These are phyloP conservation scores for Sphaeridia pumilis DNA, from an alignment of 2,888 invertebrate genomes.

Conservation along the genomic window DNA sequence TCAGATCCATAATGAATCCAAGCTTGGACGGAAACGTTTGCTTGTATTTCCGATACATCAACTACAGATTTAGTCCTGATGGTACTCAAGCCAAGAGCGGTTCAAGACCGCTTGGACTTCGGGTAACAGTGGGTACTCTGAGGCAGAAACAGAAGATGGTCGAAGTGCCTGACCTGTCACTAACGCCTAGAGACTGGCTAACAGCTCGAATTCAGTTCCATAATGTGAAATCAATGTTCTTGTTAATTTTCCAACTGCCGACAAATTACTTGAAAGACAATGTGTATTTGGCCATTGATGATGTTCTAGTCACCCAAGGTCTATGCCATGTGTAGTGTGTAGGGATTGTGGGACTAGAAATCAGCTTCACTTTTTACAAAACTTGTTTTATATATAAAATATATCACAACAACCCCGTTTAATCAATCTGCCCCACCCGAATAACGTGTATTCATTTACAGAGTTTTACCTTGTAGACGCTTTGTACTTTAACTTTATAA, in stretches of 20 bases:
- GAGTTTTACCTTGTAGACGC: neutral
- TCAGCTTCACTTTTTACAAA: neutral
- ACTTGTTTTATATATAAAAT: conserved; percentile 1
- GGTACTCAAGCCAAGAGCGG: conserved; percentile 26
- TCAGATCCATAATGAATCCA: conserved; percentile 32
- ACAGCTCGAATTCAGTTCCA: conserved; percentile 34
- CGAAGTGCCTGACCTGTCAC: conserved; percentile 29
- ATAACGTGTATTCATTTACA: neutral
- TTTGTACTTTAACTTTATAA: neutral
- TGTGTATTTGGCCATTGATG: conserved; percentile 34
- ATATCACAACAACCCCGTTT: neutral
- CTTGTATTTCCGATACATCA: conserved; percentile 34
- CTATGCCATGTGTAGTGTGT: conserved; percentile 33
- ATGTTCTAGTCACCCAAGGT: conserved; percentile 35
- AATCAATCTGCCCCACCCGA: neutral
- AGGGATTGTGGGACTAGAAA: neutral
- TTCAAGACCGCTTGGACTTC: conserved; percentile 19
- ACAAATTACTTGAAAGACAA: conserved; percentile 28
- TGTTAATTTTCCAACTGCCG: conserved; percentile 34
- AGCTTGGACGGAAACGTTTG: conserved; percentile 31
- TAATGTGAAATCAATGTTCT: conserved; percentile 32
- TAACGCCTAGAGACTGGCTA: conserved; percentile 31
- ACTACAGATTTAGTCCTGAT: conserved; percentile 31
- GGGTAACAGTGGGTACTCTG: conserved; percentile 31
- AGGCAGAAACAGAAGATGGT: conserved; percentile 31